Percentiles rank a stretch among this genome's conserved stretches.
Conservation (phyloP, 2,888 invertebrate genomes). For the Nesidiocoris tenuis region DNA sequence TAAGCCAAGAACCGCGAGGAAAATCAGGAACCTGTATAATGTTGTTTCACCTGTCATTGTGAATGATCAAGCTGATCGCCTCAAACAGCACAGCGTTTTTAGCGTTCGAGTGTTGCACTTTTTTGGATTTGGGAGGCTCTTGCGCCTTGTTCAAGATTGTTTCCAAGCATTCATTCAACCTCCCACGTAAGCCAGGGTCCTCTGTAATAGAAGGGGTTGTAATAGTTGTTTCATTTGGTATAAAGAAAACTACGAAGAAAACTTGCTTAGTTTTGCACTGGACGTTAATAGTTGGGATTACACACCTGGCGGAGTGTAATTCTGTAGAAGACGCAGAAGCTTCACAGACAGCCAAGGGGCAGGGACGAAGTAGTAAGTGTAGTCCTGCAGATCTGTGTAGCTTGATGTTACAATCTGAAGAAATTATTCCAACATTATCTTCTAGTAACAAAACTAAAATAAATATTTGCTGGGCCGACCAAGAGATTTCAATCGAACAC, state of each 20-base stretch:
- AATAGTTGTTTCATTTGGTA: no score
- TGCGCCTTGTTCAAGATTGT: constrained; percentile 98
- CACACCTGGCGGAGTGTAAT: constrained; percentile 91
- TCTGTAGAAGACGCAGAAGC: constrained; percentile 89
- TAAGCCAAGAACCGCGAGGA: no score
- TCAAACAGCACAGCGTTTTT: constrained; percentile 99
- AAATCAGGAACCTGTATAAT: no score
- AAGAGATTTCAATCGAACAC: no score
- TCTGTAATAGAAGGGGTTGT: no score
- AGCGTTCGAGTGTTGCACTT: constrained; percentile 99
- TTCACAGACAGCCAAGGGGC: constrained; percentile 99
- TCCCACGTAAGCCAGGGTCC: constrained; percentile 93
- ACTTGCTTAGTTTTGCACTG: no score
- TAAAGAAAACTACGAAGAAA: no score
- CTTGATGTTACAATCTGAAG: constrained; percentile 93
- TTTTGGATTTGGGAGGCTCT: constrained; percentile 99
- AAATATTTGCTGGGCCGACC: no score
- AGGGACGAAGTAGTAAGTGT: constrained; percentile 99
- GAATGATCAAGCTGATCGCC: constrained; percentile 98
- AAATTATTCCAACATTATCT: no score
- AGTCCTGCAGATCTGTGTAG: constrained; percentile 98
- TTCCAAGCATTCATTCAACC: constrained; percentile 96
- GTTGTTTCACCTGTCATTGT: constrained; percentile 87
- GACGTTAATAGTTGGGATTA: no score
- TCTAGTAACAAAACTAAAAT: no score